Conservation (phyloP, 2,888 invertebrate genomes). For the Nasonovia ribisnigri region DNA sequence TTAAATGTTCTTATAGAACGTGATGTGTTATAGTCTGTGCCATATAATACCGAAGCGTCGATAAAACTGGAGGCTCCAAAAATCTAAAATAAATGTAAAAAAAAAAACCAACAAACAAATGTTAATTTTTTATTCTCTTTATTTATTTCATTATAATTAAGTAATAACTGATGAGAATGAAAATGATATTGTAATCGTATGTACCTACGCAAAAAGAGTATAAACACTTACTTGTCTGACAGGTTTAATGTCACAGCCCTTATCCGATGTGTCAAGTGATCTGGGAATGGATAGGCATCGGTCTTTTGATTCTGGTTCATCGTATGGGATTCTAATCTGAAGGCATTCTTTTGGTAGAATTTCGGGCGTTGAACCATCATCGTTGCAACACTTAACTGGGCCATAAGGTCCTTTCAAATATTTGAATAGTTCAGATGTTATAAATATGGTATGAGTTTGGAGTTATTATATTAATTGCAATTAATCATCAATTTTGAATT, state of each 20-base stretch:
- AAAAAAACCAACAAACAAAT: neutral
- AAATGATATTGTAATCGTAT: neutral
- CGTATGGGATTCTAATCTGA: conserved; percentile 50
- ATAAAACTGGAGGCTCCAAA: conserved; percentile 66
- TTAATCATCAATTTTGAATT: neutral
- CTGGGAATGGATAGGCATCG: conserved; percentile 65
- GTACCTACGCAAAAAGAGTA: neutral
- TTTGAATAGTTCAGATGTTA: neutral
- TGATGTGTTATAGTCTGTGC: conserved; percentile 58
- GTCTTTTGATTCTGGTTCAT: conserved; percentile 56
- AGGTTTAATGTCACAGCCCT: conserved; percentile 64
- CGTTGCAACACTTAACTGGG: conserved; percentile 69
- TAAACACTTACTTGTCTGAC: conserved; percentile 61
- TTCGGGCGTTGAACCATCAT: conserved; percentile 68
- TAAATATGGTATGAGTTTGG: neutral
- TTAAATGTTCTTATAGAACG: conserved; percentile 62
- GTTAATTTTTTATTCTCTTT: neutral
- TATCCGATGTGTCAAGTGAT: conserved; percentile 51
- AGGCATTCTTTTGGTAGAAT: conserved; percentile 69
- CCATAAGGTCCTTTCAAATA: neutral
- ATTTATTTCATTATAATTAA: neutral
- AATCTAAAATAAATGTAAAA: conserved; percentile 37
- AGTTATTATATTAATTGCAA: neutral
- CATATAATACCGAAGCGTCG: conserved; percentile 66
- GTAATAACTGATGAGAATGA: neutral